Evolutionary conservation across 2,113 vertebrate species (phyloP).

Genomic region (Rhipidura dahli): DNA sequence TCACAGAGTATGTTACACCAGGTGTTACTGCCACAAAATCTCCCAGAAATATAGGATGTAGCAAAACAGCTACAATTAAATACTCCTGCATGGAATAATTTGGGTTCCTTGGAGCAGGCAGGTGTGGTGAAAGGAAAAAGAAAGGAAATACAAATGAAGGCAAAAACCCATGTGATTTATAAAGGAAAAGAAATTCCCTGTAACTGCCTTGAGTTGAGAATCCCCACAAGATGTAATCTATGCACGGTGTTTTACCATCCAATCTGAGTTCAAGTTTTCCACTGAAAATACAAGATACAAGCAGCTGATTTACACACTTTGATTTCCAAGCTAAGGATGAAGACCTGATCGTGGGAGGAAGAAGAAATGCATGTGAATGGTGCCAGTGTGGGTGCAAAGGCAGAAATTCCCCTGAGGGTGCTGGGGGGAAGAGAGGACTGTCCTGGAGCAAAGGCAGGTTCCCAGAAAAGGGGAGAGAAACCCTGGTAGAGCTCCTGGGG

Average conservation of each 20-base stretch:
- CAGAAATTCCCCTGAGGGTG: fast-evolving
- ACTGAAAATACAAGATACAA: not conserved
- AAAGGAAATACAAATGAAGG: not conserved
- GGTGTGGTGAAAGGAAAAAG: not conserved
- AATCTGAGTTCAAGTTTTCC: not conserved
- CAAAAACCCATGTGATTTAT: not conserved
- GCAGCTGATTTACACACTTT: not conserved
- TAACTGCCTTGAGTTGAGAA: not conserved
- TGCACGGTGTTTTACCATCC: not conserved
- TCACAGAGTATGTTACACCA: not conserved
- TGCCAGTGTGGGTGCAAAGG: fast-evolving
- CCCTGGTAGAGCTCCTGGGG: not conserved
- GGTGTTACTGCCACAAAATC: not conserved
- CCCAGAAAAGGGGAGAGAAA: not conserved
- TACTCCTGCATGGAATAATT: not conserved
- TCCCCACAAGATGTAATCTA: not conserved
- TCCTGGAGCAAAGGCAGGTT: not conserved
- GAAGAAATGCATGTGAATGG: fast-evolving
- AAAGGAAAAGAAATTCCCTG: not conserved
- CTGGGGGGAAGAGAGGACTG: fast-evolving
- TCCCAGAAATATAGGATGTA: not conserved
- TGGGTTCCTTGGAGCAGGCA: not conserved
- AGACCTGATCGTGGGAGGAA: fast-evolving
- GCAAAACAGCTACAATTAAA: not conserved
- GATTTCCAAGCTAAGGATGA: not conserved